phyloP scores from a whole-genome alignment of 2,888 invertebrate genomes.

The Callosobruchus maculatus region DNA sequence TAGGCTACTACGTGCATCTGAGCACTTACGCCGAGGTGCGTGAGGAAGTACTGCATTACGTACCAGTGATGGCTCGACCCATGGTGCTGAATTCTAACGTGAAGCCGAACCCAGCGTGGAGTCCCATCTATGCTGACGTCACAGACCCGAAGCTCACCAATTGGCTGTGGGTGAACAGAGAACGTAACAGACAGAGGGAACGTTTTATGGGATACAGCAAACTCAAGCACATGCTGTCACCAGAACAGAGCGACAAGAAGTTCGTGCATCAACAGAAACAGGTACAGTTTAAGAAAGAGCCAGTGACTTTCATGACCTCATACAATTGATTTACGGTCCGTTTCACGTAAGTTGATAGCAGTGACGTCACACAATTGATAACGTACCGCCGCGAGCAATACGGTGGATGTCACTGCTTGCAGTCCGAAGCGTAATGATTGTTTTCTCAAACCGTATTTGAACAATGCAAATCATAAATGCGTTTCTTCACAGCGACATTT shows the following conservation, averaged over 20 bases:
- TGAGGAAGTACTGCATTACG: slow-evolving; percentile 92
- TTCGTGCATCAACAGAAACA: slow-evolving; percentile 53
- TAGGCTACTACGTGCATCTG: slow-evolving; percentile 92
- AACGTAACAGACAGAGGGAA: slow-evolving; percentile 75
- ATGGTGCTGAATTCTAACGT: slow-evolving; percentile 80
- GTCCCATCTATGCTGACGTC: slow-evolving; percentile 91
- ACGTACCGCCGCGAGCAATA: too few relatives aligned
- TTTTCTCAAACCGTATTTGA: too few relatives aligned
- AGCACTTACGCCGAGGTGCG: slow-evolving; percentile 96
- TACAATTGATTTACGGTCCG: too few relatives aligned
- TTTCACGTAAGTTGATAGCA: too few relatives aligned
- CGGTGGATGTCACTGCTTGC: too few relatives aligned
- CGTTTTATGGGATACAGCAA: slow-evolving; percentile 66
- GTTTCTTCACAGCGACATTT: too few relatives aligned
- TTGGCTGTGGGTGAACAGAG: slow-evolving; percentile 83
- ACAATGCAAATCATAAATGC: too few relatives aligned
- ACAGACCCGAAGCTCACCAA: slow-evolving; percentile 89
- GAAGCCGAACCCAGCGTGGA: slow-evolving; percentile 90
- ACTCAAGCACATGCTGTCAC: slow-evolving; percentile 51
- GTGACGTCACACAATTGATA: too few relatives aligned
- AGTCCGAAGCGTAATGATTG: too few relatives aligned
- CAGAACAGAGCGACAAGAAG: slow-evolving; percentile 63
- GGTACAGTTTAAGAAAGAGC: too few relatives aligned
- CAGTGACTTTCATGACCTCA: too few relatives aligned
- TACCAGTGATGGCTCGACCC: slow-evolving; percentile 94